Evolutionary conservation across 2,113 vertebrate genomes (phyloP), one percentile per base, ranked within the genome.

Genomic region (Sebastes fasciatus): DNA sequence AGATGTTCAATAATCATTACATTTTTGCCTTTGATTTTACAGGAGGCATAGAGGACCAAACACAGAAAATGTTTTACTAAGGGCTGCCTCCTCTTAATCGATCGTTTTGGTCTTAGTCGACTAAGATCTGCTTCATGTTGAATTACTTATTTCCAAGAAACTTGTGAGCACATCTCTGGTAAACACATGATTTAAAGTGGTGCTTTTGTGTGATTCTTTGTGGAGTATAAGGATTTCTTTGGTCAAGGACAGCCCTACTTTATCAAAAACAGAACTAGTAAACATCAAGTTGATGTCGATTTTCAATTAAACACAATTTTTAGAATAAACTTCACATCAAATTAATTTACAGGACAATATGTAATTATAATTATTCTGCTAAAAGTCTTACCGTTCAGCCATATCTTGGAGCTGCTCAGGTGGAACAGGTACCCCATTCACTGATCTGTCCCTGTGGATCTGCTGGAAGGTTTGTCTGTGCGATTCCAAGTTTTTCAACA

Each of bases 391-490:
- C 98, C 98, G 96, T 88, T 99, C 97, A 54, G 97, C 98, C 96
- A 99, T 97, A 89, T 99, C 98, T 69, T 99, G 98, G 81, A 99
- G 95, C 82, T 99, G 98, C n/a, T 99, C 98, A 10, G 95, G 83
- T 46, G 98, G 98, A 70, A 99, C 95, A 2, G 98, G 97, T 4
- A 99, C 97, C 16, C 98, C 97, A n/a, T 98, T 99, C 77, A 99
- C 97, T 77, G 97, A 96, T 80, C 96, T 94, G 93, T 97, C 96
- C 85, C 94, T 92, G 93, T 98, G 97, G 93, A 99, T 99, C 95
- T 98, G 97, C 79, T 96, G 97, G 92, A 99, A 99, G n/a, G 97
- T 94, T 91, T 96, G 97, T 85, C 95, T 96, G 94, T 99, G 97
- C 58, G 94, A 96, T 85, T 99, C 97, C 94, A 98, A 83, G 91